A percentile compares a stretch with the other conserved stretches of the same genome.
These are phyloP conservation scores for Lymantria monacha DNA, from an alignment of 2,888 invertebrate genomes.

Conservation along the genomic window DNA sequence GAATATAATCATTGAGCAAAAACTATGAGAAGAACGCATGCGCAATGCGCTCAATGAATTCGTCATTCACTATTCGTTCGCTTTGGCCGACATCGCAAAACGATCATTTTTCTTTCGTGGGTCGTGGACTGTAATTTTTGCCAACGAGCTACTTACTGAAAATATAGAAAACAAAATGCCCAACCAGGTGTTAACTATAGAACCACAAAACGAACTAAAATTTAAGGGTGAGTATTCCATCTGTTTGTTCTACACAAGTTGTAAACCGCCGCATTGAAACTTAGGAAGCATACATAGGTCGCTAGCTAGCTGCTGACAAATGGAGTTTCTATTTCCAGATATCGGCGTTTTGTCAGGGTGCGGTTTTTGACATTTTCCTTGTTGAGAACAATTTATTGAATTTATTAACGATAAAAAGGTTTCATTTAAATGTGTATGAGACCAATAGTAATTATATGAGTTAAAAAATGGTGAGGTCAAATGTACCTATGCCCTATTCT, in stretches of 20 bases:
- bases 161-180: constrained; percentile 83
- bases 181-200: constrained; percentile 92
- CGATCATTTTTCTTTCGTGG: constrained; percentile 41
- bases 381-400: constrained; percentile 14
- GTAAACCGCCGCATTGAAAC: constrained; percentile 59
- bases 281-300: constrained; percentile 61
- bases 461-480: too few species aligned
- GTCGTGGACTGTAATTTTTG: constrained; percentile 58
- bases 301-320: constrained; percentile 76
- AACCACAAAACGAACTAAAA: constrained; percentile 93
- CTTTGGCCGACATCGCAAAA: constrained; percentile 67
- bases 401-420: too few species aligned
- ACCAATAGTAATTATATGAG: not conserved
- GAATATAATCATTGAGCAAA: not conserved
- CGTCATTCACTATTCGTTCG: constrained; percentile 46
- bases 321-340: constrained; percentile 82
- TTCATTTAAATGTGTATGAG: not conserved
- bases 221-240: constrained; percentile 89
- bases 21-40: constrained; percentile 23
- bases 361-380: constrained; percentile 63
- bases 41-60: constrained; percentile 56
- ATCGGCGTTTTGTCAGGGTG: constrained; percentile 77
- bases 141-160: constrained; percentile 62
- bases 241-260: constrained; percentile 37
- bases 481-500: too few species aligned